phyloP scores from a whole-genome alignment of 1,140 invertebrate genomes.

The Phymorhynchus buccinoides region DNA sequence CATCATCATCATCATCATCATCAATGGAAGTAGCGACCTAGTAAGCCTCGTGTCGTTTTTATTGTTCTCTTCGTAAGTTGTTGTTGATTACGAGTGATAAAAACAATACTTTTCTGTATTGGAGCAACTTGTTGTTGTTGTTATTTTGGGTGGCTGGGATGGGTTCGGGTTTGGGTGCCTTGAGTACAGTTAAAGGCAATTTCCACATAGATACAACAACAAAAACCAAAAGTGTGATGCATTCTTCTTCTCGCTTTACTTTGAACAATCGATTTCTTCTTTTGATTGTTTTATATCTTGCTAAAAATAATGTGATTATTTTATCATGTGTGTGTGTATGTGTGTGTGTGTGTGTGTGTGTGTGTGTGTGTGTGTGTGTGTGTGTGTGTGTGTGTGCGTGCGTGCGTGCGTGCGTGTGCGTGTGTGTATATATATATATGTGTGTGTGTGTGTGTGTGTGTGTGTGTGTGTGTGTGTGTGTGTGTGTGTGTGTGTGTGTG shows the following conservation, averaged over 20 bases:
- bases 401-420: slow-evolving; percentile 15
- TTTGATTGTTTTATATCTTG: neutral
- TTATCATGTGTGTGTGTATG: slow-evolving; percentile 4
- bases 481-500: neutral
- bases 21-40: too few species aligned
- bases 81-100: too few species aligned
- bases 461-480: neutral
- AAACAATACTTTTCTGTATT: too few species aligned
- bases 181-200: neutral
- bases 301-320: neutral
- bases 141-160: too few species aligned
- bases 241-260: too few species aligned
- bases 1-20: too few species aligned
- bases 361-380: slow-evolving; percentile 43
- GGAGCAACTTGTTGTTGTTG: too few species aligned
- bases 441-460: neutral
- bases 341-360: neutral
- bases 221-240: neutral
- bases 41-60: too few species aligned
- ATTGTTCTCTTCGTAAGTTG: too few species aligned
- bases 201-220: neutral
- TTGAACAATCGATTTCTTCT: neutral
- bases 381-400: slow-evolving; percentile 47
- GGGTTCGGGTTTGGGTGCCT: neutral
- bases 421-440: neutral